Evolutionary conservation across 2,797 vertebrate genomes (phyloP).

Genomic region (Champsocephalus esox): DNA sequence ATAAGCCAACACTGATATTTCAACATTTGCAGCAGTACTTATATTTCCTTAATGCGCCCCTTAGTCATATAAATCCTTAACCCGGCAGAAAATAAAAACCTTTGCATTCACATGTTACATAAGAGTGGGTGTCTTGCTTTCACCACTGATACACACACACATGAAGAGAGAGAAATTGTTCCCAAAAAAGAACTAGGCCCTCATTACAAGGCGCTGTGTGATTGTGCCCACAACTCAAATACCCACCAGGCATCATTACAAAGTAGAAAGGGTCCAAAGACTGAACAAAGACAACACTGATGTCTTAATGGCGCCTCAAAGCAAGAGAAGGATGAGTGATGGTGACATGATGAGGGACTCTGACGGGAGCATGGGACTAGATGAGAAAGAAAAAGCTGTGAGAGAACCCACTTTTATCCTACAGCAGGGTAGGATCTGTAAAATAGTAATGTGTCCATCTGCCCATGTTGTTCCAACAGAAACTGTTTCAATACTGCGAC

Average conservation of each 20-base stretch:
- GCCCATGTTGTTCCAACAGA: neutral
- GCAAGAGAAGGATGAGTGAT: constrained; percentile 55
- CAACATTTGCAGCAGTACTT: constrained; percentile 30
- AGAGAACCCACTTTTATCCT: constrained; percentile 26
- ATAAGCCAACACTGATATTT: constrained; percentile 36
- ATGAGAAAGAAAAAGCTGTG: constrained; percentile 43
- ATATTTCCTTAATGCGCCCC: constrained; percentile 48
- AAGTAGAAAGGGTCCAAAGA: constrained; percentile 73
- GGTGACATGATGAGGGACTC: constrained; percentile 55
- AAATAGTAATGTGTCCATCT: constrained; percentile 40
- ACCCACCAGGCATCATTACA: constrained; percentile 83
- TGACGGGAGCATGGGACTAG: constrained; percentile 50
- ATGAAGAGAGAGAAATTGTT: constrained; percentile 41
- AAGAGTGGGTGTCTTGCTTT: constrained; percentile 52
- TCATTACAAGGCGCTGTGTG: constrained; percentile 71
- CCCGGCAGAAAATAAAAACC: constrained; percentile 20
- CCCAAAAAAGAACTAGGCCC: constrained; percentile 69
- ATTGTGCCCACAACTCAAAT: constrained; percentile 72
- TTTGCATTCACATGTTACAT: constrained; percentile 40
- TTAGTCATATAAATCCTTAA: constrained; percentile 38
- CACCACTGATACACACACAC: constrained; percentile 33
- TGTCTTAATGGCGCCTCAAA: constrained; percentile 78
- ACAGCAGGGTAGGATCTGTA: constrained; percentile 4
- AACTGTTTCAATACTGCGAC: constrained; percentile 1
- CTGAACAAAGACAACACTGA: constrained; percentile 74